Conservation (phyloP, 2,113 vertebrate genomes). For the Eudyptes chrysolophus region DNA sequence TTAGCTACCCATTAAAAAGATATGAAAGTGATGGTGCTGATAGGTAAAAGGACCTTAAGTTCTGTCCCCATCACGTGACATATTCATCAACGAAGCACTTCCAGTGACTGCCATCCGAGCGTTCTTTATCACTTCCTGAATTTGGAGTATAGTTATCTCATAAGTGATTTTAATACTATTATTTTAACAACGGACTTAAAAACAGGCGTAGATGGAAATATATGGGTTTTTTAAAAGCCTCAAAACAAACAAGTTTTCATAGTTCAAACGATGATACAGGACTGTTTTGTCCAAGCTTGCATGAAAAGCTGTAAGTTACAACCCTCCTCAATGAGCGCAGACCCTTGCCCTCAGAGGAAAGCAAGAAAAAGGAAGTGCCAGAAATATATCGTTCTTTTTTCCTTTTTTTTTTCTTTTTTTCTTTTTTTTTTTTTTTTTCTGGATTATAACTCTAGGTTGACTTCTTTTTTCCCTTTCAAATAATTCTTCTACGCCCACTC, state of each 20-base stretch:
- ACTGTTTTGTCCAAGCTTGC: not conserved
- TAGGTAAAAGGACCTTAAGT: not conserved
- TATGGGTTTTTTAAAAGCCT: rapidly evolving
- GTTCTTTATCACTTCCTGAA: not conserved
- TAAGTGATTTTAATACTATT: not conserved
- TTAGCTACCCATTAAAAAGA: not conserved
- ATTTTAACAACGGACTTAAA: not conserved
- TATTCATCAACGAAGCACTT: not conserved
- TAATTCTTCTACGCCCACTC: not conserved
- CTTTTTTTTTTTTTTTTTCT: not conserved
- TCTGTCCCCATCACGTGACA: not conserved
- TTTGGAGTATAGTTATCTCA: not conserved
- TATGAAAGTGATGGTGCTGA: not conserved
- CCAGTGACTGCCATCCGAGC: not conserved
- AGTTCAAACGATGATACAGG: not conserved
- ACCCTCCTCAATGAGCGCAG: not conserved
- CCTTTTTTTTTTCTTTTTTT: not conserved
- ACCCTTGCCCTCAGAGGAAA: not conserved
- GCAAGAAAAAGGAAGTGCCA: not conserved
- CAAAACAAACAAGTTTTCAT: not conserved
- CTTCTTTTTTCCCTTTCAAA: not conserved
- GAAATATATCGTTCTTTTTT: not conserved
- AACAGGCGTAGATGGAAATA: not conserved
- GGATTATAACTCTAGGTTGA: not conserved
- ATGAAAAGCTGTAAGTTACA: not conserved